Conservation (phyloP, 1,140 invertebrate genomes). For the Pseudomyrmex pallidus region DNA sequence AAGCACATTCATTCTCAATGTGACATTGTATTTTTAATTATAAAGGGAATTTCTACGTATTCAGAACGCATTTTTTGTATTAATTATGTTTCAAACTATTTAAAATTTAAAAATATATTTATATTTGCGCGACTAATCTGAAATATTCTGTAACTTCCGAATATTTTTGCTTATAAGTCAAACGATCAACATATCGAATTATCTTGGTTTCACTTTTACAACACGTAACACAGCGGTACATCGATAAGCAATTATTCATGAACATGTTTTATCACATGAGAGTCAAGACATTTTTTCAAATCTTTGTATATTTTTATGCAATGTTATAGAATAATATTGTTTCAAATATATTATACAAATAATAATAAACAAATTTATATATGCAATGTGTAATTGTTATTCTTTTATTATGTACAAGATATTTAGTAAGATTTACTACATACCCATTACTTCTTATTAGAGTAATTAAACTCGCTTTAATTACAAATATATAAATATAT, state of each 20-base stretch:
- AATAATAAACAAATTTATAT: slow-evolving; percentile 85
- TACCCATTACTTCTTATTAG: too few relatives aligned
- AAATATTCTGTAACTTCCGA: neutral
- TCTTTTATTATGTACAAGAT: neutral
- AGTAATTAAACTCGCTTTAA: too few relatives aligned
- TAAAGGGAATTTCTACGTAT: neutral
- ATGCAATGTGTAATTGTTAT: slow-evolving; percentile 72
- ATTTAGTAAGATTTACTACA: too few relatives aligned
- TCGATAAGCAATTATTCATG: slow-evolving; percentile 83
- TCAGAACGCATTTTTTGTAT: too few relatives aligned
- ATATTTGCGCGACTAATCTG: neutral
- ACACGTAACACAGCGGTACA: slow-evolving; percentile 73
- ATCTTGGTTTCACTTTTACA: slow-evolving; percentile 55
- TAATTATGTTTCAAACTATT: too few relatives aligned
- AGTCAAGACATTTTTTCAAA: slow-evolving; percentile 86
- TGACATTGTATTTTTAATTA: slow-evolving; percentile 8
- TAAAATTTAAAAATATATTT: too few relatives aligned
- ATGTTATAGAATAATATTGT: slow-evolving; percentile 86
- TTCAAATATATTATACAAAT: slow-evolving; percentile 86
- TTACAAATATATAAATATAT: too few relatives aligned
- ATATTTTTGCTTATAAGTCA: slow-evolving; percentile 14
- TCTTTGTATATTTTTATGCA: slow-evolving; percentile 86
- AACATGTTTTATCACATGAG: slow-evolving; percentile 85
- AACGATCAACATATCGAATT: slow-evolving; percentile 69
- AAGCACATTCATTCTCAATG: slow-evolving; percentile 17